These are phyloP conservation scores for Physocephala rufipes DNA, from an alignment of 2,888 invertebrate species.

Conservation along the genomic window DNA sequence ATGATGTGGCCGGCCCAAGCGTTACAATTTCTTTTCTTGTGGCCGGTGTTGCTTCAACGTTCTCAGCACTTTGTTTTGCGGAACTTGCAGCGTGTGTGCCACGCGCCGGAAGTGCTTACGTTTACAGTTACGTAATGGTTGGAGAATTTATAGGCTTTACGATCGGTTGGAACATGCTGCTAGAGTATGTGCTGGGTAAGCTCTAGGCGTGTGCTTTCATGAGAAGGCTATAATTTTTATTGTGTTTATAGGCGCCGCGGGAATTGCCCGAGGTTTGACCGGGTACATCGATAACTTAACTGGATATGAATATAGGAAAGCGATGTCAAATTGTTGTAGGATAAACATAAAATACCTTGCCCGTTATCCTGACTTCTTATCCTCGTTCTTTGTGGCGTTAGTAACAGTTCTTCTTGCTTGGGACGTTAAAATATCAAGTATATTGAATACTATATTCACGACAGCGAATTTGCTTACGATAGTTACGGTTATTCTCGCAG, in stretches of 20 bases:
- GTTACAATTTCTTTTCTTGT: slow-evolving; percentile 90
- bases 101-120: slow-evolving; percentile 84
- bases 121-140: slow-evolving; percentile 84
- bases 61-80: slow-evolving; percentile 86
- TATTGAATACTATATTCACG: slow-evolving; percentile 92
- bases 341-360: slow-evolving; percentile 72
- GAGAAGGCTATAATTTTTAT: too few species aligned
- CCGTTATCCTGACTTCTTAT: slow-evolving; percentile 76
- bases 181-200: slow-evolving; percentile 81
- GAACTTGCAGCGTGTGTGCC: slow-evolving; percentile 85
- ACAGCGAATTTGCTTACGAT: slow-evolving; percentile 86
- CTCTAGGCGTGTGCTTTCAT: slow-evolving; percentile 27
- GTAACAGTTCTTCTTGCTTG: slow-evolving; percentile 73
- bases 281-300: slow-evolving; percentile 76
- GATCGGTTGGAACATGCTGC: slow-evolving; percentile 85
- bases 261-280: slow-evolving; percentile 78
- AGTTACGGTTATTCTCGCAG: slow-evolving; percentile 81
- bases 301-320: slow-evolving; percentile 70
- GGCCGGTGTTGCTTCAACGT: slow-evolving; percentile 90
- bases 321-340: slow-evolving; percentile 69
- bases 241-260: slow-evolving; percentile 72
- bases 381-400: slow-evolving; percentile 72
- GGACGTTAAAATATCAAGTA: slow-evolving; percentile 84
- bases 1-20: slow-evolving; percentile 87
- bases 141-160: slow-evolving; percentile 83